Evolutionary conservation across 35 echinoderm and acorn worm species (phyloP).

Genomic region (Ophioderma brevispina): DNA sequence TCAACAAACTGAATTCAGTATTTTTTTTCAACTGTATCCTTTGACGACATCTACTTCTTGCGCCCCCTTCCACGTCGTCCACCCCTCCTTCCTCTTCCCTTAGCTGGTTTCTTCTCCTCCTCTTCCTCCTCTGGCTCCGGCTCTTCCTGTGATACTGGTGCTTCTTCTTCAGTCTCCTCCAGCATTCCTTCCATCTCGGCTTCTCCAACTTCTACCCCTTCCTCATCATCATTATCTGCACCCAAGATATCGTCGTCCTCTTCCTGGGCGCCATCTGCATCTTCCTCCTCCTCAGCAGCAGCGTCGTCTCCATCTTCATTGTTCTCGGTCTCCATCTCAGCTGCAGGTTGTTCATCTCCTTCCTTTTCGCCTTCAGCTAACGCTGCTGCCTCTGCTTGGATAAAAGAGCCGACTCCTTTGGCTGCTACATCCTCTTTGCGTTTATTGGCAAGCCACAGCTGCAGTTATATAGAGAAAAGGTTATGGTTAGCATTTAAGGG

Average conservation of each 20-base stretch:
- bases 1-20: too few relatives aligned
- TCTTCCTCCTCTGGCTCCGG: neutral
- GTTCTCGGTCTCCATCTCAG: neutral
- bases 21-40: too few relatives aligned
- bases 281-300: neutral
- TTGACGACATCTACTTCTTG: conserved; percentile 2
- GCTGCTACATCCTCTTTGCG: neutral
- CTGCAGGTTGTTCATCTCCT: neutral
- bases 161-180: neutral
- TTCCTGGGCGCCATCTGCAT: neutral
- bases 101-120: neutral
- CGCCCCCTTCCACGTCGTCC: neutral
- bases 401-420: neutral
- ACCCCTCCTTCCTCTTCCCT: neutral
- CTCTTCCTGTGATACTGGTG: neutral
- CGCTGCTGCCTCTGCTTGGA: neutral
- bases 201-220: neutral
- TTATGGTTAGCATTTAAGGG: too few relatives aligned
- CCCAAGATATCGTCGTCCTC: too few relatives aligned
- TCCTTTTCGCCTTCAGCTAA: neutral
- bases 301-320: neutral
- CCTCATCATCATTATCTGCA: neutral
- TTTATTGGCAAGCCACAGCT: neutral
- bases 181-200: neutral
- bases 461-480: too few relatives aligned